Evolutionary conservation across 2,888 invertebrate genomes (phyloP).

Genomic region (Tipula unca): DNA sequence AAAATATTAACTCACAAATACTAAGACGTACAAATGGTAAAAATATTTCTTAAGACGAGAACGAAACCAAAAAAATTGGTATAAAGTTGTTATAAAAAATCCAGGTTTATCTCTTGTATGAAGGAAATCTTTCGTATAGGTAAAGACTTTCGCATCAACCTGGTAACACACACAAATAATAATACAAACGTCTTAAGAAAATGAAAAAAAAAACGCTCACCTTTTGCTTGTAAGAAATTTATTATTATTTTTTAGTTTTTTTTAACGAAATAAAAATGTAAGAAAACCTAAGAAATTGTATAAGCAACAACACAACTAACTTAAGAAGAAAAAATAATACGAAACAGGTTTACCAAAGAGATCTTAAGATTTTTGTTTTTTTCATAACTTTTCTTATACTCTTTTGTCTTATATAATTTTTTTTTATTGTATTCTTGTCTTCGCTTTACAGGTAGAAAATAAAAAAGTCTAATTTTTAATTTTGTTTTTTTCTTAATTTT

Average conservation of each 20-base stretch:
- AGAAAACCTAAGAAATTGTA: slow-evolving; percentile 8
- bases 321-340: neutral
- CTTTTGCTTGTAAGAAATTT: slow-evolving; percentile 14
- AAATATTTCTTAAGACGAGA: neutral
- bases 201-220: slow-evolving; percentile 16
- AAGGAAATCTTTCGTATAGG: neutral
- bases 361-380: slow-evolving; percentile 14
- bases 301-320: neutral
- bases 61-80: neutral
- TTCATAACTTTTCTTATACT: slow-evolving; percentile 8
- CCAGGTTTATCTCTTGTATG: neutral
- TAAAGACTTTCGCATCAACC: neutral
- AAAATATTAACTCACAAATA: neutral
- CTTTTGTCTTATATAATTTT: slow-evolving; percentile 9
- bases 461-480: slow-evolving; percentile 9
- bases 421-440: neutral
- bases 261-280: neutral
- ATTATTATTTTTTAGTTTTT: neutral
- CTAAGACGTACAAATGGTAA: neutral
- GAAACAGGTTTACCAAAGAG: slow-evolving; percentile 18
- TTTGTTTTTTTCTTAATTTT: neutral
- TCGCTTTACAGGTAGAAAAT: slow-evolving; percentile 9
- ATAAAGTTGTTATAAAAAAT: neutral
- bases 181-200: neutral
- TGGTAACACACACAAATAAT: neutral